Evolutionary conservation across 2,888 invertebrate genomes (phyloP).

Genomic region (Eupsilia transversa): DNA sequence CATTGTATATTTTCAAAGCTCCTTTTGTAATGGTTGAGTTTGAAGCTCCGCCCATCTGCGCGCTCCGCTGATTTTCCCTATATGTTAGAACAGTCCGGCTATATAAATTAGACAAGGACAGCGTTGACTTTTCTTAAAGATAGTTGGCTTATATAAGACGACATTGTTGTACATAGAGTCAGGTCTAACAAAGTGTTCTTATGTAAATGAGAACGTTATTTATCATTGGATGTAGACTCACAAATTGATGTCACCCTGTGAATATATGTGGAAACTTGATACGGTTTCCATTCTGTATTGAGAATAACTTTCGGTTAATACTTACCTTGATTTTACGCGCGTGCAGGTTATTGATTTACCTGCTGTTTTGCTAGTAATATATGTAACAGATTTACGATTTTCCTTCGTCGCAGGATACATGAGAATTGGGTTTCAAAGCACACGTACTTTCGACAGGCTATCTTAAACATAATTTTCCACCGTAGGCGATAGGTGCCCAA

Average conservation of each 20-base stretch:
- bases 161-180: slow-evolving; percentile 85
- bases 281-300: slow-evolving; percentile 57
- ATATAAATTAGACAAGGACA: slow-evolving; percentile 82
- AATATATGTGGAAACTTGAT: slow-evolving; percentile 83
- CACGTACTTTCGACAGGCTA: too few species aligned
- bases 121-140: slow-evolving; percentile 87
- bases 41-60: slow-evolving; percentile 85
- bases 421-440: not conserved
- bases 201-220: slow-evolving; percentile 89
- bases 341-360: slow-evolving; percentile 55
- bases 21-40: slow-evolving; percentile 75
- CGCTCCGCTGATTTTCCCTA: slow-evolving; percentile 83
- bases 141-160: slow-evolving; percentile 87
- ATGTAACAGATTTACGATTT: slow-evolving; percentile 5
- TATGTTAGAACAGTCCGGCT: slow-evolving; percentile 77
- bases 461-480: too few species aligned
- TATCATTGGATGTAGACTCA: slow-evolving; percentile 78
- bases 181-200: slow-evolving; percentile 83
- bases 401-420: not conserved
- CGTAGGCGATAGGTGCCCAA: too few species aligned
- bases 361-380: slow-evolving; percentile 12
- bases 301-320: slow-evolving; percentile 52
- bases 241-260: slow-evolving; percentile 82
- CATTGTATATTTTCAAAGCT: slow-evolving; percentile 79
- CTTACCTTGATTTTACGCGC: slow-evolving; percentile 58